A percentile compares a stretch with the other conserved stretches of the same genome.
Conservation (phyloP, 2,888 invertebrate genomes). For the Drosophila mulleri region DNA sequence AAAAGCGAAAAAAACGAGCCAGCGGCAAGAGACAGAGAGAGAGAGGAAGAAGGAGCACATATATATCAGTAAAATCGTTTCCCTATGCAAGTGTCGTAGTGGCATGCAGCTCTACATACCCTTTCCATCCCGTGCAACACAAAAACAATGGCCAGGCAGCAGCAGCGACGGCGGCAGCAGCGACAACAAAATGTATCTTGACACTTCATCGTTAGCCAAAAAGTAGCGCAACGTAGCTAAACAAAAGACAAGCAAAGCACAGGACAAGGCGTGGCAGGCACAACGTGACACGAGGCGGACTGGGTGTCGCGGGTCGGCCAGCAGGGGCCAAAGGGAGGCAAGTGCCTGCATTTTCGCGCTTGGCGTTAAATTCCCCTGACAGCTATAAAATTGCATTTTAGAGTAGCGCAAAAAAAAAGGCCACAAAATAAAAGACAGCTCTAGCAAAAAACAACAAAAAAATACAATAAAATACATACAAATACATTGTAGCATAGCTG, state of each 20-base stretch:
- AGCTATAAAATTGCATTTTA: slow-evolving; percentile 85
- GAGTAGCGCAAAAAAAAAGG: slow-evolving; percentile 61
- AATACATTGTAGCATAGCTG: slow-evolving; percentile 72
- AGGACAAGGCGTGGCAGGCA: slow-evolving; percentile 63
- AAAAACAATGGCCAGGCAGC: slow-evolving; percentile 54
- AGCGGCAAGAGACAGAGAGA: not conserved
- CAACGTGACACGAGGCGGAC: slow-evolving; percentile 65
- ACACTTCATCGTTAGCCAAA: slow-evolving; percentile 82
- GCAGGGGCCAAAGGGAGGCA: slow-evolving; percentile 14
- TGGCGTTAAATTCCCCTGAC: slow-evolving; percentile 84
- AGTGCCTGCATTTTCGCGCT: slow-evolving; percentile 73
- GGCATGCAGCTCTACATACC: slow-evolving; percentile 13
- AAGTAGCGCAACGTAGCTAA: slow-evolving; percentile 73
- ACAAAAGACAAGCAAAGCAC: slow-evolving; percentile 65
- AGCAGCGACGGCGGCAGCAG: not conserved
- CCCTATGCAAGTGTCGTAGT: slow-evolving; percentile 61
- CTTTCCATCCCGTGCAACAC: not conserved
- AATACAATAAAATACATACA: slow-evolving; percentile 18
- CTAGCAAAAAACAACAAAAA: not conserved
- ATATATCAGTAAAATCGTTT: slow-evolving; percentile 47
- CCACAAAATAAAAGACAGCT: slow-evolving; percentile 26
- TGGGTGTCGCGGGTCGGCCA: not conserved
- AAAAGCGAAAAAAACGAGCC: slow-evolving; percentile 28
- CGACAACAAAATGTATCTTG: slow-evolving; percentile 74
- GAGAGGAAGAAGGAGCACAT: not conserved